A percentile compares a stretch with the other conserved stretches of the same genome.
Conservation (phyloP, 2,888 invertebrate species). For the Lymantria monacha region DNA sequence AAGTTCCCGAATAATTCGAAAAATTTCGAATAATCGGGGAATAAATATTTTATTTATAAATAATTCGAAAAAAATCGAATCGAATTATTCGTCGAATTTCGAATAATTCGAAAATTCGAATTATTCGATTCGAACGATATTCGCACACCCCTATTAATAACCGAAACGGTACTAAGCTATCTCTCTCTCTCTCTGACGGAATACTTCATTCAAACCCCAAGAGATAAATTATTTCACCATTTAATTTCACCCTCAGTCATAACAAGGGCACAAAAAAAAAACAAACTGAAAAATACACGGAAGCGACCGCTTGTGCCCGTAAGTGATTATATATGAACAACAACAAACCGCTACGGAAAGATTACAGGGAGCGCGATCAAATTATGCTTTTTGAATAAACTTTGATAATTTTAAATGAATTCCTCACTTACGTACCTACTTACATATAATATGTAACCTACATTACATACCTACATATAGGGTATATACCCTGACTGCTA, state of each 20-base stretch:
- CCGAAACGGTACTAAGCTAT: no score
- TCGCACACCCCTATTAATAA: no score
- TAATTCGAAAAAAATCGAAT: no score
- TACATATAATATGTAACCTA: no score
- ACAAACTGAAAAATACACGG: conserved; percentile 6
- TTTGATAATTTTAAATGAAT: conserved; percentile 39
- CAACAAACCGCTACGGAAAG: conserved; percentile 17
- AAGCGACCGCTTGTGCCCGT: conserved; percentile 16
- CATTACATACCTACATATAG: no score
- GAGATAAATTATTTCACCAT: conserved; percentile 6
- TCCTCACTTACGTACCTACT: background rate
- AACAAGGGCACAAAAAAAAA: conserved; percentile 1
- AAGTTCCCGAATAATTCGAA: no score
- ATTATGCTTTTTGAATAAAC: conserved; percentile 39
- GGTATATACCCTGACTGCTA: no score
- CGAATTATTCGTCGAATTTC: no score
- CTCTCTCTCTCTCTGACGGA: background rate
- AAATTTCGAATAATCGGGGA: no score
- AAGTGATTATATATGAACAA: conserved; percentile 28
- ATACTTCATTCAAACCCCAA: background rate
- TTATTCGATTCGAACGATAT: no score
- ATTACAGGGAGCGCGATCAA: conserved; percentile 27
- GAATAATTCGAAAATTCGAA: no score
- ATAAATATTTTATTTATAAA: no score
- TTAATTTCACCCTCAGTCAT: background rate